Evolutionary conservation across 2,888 invertebrate genomes (phyloP), one percentile per base, ranked within the genome.

Genomic region (Caenorhabditis japonica): DNA sequence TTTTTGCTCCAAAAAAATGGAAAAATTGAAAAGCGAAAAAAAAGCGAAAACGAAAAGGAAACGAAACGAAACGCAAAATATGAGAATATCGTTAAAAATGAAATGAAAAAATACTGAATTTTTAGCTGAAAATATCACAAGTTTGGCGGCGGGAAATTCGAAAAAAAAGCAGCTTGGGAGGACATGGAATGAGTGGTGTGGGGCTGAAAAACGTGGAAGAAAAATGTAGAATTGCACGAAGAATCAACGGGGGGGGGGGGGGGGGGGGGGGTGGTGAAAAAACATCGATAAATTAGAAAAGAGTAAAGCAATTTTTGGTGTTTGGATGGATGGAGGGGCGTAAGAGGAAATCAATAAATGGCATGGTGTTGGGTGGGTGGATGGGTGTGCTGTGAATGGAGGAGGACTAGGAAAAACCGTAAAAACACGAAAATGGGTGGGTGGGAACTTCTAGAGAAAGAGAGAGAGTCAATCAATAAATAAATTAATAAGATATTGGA

Each of bases 31-130:
- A 19, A 10, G 10, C 10, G 10, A 52, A 13, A 43, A 13, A 60
- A 60, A 47, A 60, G 47, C 51, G 60, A 52, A 61, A 52, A 61
- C 41, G 41, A 39, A 43, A 49, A 49, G 23, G n/a, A 25, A 12
- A n/a, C n/a, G n/a, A 47, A 60, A 43, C 51, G 60, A 52, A 61
- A 52, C 51, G 33, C 33, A 39, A 43, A 49, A 49, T 23, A 10
- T 36, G 12, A 21, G 34, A 19, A 10, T 5, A 4, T 13, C 4
- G 36, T 33, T 21, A 19, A 19, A 33, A 33, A 34, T 7, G 30
- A 30, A 30, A 10, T 7, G 17, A 17, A 7, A 33, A 60, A 60
- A 49, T 41, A 41, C 41, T 34, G 33, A 36, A 53, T 34, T 17
- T 13, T 36, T 36, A 19, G 23, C 5, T 3, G n/a, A 8, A 33